These are phyloP conservation scores for Siniperca chuatsi DNA, from an alignment of 2,113 vertebrate species.

Conservation along the genomic window DNA sequence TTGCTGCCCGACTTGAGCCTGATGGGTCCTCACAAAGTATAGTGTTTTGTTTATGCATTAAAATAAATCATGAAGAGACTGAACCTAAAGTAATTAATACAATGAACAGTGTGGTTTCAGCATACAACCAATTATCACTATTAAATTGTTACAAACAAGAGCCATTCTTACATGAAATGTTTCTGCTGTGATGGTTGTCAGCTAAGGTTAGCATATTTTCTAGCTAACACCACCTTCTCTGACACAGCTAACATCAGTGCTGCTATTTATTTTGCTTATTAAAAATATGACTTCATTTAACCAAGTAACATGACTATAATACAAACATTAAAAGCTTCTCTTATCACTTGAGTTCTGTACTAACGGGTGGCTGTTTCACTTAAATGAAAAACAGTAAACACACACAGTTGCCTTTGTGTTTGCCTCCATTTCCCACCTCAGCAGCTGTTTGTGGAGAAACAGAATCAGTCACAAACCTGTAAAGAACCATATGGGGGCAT, in stretches of 20 bases:
- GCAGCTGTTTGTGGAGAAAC: conserved; percentile 32
- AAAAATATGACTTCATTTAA: neutral
- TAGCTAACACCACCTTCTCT: neutral
- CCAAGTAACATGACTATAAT: neutral
- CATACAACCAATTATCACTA: neutral
- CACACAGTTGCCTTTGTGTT: neutral
- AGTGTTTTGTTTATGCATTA: conserved; percentile 6
- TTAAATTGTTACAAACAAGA: neutral
- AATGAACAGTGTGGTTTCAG: neutral
- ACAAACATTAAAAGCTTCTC: neutral
- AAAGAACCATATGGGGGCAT: conserved; percentile 37
- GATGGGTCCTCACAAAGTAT: neutral
- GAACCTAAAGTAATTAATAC: neutral
- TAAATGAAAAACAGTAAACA: neutral
- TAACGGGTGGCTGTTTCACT: neutral
- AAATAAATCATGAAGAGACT: neutral
- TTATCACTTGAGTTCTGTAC: neutral
- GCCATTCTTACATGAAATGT: neutral
- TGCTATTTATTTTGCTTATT: neutral
- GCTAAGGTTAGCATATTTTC: neutral
- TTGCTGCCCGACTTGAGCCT: neutral
- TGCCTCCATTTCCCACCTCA: conserved; percentile 31
- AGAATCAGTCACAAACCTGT: conserved; percentile 24
- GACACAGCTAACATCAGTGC: neutral
- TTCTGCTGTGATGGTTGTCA: neutral